Base-by-base conservation (phyloP, 2,113 vertebrate species). In the Pantherophis guttatus region DNA sequence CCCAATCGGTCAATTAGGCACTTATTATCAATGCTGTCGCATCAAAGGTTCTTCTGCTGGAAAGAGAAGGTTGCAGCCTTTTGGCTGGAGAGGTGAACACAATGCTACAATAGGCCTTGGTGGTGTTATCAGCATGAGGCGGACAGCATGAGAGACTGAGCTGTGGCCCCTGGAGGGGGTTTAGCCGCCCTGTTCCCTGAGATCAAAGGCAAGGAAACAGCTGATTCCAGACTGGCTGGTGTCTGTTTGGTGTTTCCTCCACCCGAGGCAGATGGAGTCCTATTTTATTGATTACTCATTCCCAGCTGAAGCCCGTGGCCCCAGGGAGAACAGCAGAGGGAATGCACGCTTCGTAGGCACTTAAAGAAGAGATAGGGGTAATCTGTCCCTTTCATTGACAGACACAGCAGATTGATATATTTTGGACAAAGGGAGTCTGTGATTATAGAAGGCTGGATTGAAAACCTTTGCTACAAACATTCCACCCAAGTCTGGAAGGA, bases 1-100 rank as follows among this genome's bases (percentile, higher is more conserved):
- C 95, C 97, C 98, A 98, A 98, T 98, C 97, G 98, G 97, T 97
- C 97, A 98, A 98, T 98, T 98, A 98, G 97, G 96, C 94, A 91
- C 97, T 97, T 97, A 98, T 98, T 98, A 98, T 97, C 97, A 97
- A 96, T 95, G 93, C 93, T 92, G 48, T 29, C 0, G 94, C 94
- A 96, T 98, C 97, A 96, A 97, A 98, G 96, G 96, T 87, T 95
- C 93, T 96, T 97, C 97, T 93, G 88, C 93, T 93, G 96, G 7
- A 96, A 88, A 96, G 94, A 95, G 95, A 96, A 96, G 96, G 95
- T 75, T 96, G 92, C 26, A 94, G 94, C 92, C 95, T 54, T 86
- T 97, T 95, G 81, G 92, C 95, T 89, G 96, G 97, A 95, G 96
- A 93, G 97, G 96, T 93, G 97, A 3, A 94, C 87, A 95, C 95